These are phyloP conservation scores for Toxonevra muliebris DNA, from an alignment of 2,888 invertebrate genomes.

Conservation along the genomic window DNA sequence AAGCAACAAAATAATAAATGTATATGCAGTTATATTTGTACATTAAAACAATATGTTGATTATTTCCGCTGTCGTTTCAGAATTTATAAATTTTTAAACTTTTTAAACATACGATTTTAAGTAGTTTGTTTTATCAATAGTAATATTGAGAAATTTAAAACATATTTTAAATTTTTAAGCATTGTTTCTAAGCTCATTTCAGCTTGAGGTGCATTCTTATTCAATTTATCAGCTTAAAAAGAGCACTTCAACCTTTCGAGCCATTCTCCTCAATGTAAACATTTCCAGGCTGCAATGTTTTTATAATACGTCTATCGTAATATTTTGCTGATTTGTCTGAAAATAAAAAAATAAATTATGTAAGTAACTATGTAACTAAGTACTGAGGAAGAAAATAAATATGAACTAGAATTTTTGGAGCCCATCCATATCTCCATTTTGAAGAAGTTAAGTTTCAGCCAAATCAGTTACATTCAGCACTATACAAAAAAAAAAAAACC, in stretches of 20 bases:
- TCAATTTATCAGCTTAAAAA: too few species aligned
- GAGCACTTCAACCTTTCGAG: conserved; percentile 53
- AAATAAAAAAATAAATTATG: conserved; percentile 24
- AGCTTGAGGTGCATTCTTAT: too few species aligned
- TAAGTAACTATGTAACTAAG: neutral
- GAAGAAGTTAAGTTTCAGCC: too few species aligned
- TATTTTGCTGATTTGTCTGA: conserved; percentile 56
- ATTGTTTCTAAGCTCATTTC: too few species aligned
- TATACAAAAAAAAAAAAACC: too few species aligned
- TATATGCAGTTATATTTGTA: neutral
- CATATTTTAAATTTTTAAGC: too few species aligned
- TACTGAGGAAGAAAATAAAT: too few species aligned
- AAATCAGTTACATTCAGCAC: too few species aligned
- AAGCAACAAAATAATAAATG: conserved; percentile 21
- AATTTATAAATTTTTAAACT: neutral
- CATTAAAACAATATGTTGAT: neutral
- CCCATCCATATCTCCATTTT: too few species aligned
- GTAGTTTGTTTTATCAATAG: too few species aligned
- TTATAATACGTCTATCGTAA: conserved; percentile 58
- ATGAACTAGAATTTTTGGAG: neutral
- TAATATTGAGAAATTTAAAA: too few species aligned
- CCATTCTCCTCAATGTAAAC: conserved; percentile 63
- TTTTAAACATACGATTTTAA: too few species aligned
- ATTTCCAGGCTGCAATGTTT: conserved; percentile 60
- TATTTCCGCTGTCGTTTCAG: neutral